phyloP scores from a whole-genome alignment of 2,113 vertebrate species.

The Glaucomys volans region DNA sequence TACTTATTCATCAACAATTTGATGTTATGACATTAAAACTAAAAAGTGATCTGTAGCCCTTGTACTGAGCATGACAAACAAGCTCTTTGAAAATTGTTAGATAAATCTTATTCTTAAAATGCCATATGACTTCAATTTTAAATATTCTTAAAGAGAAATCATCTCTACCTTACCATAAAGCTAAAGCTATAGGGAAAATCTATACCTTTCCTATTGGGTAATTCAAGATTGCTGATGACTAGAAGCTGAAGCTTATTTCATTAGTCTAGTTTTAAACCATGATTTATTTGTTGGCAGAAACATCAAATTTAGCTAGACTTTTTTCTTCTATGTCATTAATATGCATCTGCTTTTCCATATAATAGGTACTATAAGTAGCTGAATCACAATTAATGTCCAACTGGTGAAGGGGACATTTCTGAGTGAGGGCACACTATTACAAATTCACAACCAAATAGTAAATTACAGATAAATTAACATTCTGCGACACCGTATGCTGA shows the following conservation, averaged over 20 bases:
- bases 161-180: background rate
- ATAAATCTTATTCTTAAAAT: background rate
- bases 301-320: conserved; percentile 51
- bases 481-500: conserved; percentile 55
- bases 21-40: background rate
- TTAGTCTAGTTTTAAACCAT: background rate
- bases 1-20: conserved; percentile 38
- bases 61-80: background rate
- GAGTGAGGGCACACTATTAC: conserved; percentile 28
- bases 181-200: background rate
- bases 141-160: background rate
- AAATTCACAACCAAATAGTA: conserved; percentile 44
- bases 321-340: background rate
- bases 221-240: background rate
- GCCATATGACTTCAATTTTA: background rate
- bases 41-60: background rate
- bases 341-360: conserved; percentile 39
- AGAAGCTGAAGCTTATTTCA: background rate
- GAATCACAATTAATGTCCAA: conserved; percentile 8
- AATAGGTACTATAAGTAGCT: background rate
- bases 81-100: background rate
- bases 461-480: conserved; percentile 41
- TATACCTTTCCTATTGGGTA: background rate
- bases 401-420: conserved; percentile 36
- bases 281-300: background rate